These are phyloP conservation scores for Polyodon spathula DNA, from an alignment of 2,113 vertebrate species.

Conservation along the genomic window DNA sequence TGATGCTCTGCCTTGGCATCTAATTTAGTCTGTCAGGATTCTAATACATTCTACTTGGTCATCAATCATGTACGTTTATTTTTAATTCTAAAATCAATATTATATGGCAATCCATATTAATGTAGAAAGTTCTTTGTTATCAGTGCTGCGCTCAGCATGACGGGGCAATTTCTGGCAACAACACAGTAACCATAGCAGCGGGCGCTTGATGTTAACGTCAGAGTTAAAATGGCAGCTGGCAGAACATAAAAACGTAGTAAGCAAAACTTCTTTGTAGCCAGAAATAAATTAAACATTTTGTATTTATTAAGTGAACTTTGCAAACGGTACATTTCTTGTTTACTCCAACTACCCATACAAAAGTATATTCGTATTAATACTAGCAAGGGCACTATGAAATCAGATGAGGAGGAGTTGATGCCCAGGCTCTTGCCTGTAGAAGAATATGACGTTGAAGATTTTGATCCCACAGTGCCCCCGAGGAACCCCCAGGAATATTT, in stretches of 20 bases:
- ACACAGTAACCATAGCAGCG: conserved; percentile 7
- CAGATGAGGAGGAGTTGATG: conserved; percentile 80
- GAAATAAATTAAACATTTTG: not conserved
- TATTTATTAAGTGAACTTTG: not conserved
- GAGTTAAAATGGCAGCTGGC: conserved; percentile 19
- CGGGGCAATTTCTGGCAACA: not conserved
- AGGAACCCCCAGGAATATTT: conserved; percentile 86
- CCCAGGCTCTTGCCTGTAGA: conserved; percentile 77
- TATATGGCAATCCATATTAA: too few relatives aligned
- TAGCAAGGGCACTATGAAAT: conserved; percentile 41
- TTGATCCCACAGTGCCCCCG: conserved; percentile 68
- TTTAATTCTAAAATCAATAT: too few relatives aligned
- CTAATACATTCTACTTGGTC: too few relatives aligned
- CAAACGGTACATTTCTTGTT: too few relatives aligned
- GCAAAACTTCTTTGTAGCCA: too few relatives aligned
- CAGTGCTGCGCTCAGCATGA: too few relatives aligned
- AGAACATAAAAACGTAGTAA: not conserved
- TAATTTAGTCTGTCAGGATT: too few relatives aligned
- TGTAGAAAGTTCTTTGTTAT: too few relatives aligned
- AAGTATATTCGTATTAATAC: too few relatives aligned
- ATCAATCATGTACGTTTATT: too few relatives aligned
- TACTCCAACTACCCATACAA: too few relatives aligned
- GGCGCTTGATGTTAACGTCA: conserved; percentile 37
- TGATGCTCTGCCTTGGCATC: too few relatives aligned
- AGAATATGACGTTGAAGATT: conserved; percentile 48